Base-by-base conservation (phyloP, 2,888 invertebrate genomes). In the Cremastinae sp. region DNA sequence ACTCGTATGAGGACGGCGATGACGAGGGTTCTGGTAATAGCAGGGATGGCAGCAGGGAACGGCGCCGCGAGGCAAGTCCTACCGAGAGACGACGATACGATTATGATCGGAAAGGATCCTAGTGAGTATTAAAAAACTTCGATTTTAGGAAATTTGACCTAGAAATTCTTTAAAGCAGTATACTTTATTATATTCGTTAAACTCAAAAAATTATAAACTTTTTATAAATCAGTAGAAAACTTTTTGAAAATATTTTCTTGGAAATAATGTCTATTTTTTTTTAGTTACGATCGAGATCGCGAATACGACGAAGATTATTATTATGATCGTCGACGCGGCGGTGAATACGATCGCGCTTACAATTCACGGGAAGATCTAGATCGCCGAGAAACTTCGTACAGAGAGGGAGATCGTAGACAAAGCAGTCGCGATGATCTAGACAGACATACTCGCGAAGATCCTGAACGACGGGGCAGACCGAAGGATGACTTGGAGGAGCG, bases 231-330 rank as follows among this genome's bases (percentile, higher is more conserved):
- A n/a, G n/a, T n/a, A n/a, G n/a, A n/a, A n/a, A n/a, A n/a, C n/a
- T n/a, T n/a, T n/a, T n/a, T n/a, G n/a, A n/a, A n/a, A n/a, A n/a
- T n/a, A n/a, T n/a, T n/a, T n/a, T n/a, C n/a, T n/a, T n/a, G n/a
- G n/a, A 7, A 41, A 14, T 47, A 73, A 69, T 37, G n/a, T 56
- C 59, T 35, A 1, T 16, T 49, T 51, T 51, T 20, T 22, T 51
- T 10, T 41, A 86, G 87, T 53, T 88, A 87, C 35, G 88, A 89
- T 39, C 78, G 87, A 1, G 88, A 88, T 22, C 86, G 86, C 1
- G 88, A 89, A 16, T 89, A 85, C 68, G 89, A 89, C 7, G 89
- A 88, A n/a, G 88, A 88, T 70, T 89, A 87, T 66, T 89, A 86
- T 76, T 89, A 89, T 55, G 87, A 87, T 62, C 88, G 88, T 64